Evolutionary conservation across 2,888 invertebrate genomes (phyloP).

Genomic region (Acronicta aceris): DNA sequence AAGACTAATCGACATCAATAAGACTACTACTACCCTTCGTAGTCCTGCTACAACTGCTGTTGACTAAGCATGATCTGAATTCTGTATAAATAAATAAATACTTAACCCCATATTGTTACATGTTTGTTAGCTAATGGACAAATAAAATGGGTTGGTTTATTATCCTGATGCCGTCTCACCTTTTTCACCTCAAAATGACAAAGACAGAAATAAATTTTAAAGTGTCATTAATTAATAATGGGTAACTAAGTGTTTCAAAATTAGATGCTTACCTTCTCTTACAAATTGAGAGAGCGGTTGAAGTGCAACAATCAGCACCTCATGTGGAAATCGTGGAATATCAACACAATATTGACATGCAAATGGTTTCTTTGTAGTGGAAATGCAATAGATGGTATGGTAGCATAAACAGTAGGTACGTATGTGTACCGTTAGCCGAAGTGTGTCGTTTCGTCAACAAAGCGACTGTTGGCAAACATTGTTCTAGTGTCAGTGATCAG

Average conservation of each 20-base stretch:
- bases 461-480: conserved; percentile 64
- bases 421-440: conserved; percentile 67
- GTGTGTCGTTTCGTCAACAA: conserved; percentile 71
- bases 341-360: conserved; percentile 69
- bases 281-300: conserved; percentile 46
- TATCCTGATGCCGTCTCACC: too few species aligned
- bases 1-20: too few species aligned
- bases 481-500: conserved; percentile 56
- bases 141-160: too few species aligned
- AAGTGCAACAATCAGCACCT: conserved; percentile 55
- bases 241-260: too few species aligned
- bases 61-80: conserved; percentile 25
- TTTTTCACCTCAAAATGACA: too few species aligned
- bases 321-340: conserved; percentile 61
- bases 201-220: too few species aligned
- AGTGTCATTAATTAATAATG: too few species aligned
- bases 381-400: conserved; percentile 67
- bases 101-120: too few species aligned
- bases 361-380: conserved; percentile 70
- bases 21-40: too few species aligned
- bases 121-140: too few species aligned
- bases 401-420: conserved; percentile 63
- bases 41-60: conserved; percentile 1
- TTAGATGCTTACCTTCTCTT: conserved; percentile 26
- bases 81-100: conserved; percentile 24